phyloP scores from a whole-genome alignment of 1,140 invertebrate species.

The Bombus breviceps region DNA sequence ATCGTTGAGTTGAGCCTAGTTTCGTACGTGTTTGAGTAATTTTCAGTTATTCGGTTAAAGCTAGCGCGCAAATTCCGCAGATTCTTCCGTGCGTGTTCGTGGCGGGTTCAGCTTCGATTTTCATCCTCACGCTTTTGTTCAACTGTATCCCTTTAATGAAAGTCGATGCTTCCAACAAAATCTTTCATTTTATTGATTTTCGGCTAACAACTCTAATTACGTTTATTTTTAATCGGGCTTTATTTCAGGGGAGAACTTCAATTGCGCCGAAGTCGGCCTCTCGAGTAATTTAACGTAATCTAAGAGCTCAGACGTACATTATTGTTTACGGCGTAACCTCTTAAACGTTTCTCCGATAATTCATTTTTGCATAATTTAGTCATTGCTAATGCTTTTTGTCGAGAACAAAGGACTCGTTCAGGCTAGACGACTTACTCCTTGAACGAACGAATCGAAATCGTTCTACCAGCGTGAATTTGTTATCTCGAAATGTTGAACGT shows the following conservation, averaged over 20 bases:
- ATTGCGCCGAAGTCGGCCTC: not conserved
- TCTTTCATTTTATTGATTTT: not conserved
- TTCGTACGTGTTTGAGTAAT: constrained; percentile 3
- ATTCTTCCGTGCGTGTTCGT: not conserved
- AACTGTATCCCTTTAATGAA: not conserved
- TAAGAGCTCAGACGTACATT: not conserved
- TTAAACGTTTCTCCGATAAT: not conserved
- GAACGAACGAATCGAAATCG: too few species aligned
- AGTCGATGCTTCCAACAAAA: not conserved
- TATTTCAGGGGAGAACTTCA: not conserved
- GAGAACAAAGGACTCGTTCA: not conserved
- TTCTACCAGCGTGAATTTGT: too few species aligned
- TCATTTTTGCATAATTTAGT: not conserved
- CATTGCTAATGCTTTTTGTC: not conserved
- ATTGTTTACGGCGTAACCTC: not conserved
- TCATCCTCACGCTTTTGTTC: not conserved
- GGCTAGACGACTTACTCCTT: too few species aligned
- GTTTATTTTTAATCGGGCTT: not conserved
- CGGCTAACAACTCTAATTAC: not conserved
- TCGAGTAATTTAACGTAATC: not conserved
- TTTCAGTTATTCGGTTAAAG: constrained; percentile 14
- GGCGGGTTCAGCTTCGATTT: not conserved
- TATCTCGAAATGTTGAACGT: too few species aligned
- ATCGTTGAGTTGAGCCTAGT: not conserved
- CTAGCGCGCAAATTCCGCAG: not conserved